Percentiles rank a stretch among this genome's conserved stretches.
Evolutionary conservation across 2,797 vertebrate species (phyloP).

Genomic region (Myotis planiceps): DNA sequence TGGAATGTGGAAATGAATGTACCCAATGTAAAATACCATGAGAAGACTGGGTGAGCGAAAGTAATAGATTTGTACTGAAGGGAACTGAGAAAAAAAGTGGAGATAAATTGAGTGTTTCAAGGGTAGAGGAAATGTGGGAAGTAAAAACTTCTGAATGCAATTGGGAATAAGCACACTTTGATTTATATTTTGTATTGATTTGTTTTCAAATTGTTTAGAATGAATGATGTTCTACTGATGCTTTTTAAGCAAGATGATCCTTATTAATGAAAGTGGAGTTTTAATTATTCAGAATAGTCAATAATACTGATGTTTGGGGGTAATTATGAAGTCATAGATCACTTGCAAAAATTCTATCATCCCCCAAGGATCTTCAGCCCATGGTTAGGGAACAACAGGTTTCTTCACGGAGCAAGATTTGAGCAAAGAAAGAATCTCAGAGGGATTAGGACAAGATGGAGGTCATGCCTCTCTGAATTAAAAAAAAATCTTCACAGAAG

Average conservation of each 20-base stretch:
- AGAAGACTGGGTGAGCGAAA: neutral
- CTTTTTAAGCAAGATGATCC: conserved; percentile 4
- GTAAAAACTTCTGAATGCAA: neutral
- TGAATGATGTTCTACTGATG: neutral
- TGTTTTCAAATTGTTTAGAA: neutral
- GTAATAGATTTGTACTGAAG: neutral
- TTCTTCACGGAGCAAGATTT: neutral
- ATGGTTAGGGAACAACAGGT: neutral
- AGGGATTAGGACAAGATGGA: neutral
- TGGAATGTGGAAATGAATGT: neutral
- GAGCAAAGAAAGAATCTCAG: neutral
- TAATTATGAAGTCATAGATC: neutral
- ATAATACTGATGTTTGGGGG: neutral
- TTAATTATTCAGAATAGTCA: neutral
- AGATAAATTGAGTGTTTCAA: neutral
- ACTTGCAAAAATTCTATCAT: neutral
- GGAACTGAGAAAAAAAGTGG: neutral
- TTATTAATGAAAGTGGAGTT: neutral
- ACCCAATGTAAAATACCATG: neutral
- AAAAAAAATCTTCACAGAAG: neutral
- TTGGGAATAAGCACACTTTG: neutral
- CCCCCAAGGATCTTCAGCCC: neutral
- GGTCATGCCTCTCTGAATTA: neutral
- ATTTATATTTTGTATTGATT: neutral
- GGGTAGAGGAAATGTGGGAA: neutral